Evolutionary conservation across 2,797 vertebrate species (phyloP), one percentile per base, ranked within the genome.

Genomic region (Etheostoma nigrum): DNA sequence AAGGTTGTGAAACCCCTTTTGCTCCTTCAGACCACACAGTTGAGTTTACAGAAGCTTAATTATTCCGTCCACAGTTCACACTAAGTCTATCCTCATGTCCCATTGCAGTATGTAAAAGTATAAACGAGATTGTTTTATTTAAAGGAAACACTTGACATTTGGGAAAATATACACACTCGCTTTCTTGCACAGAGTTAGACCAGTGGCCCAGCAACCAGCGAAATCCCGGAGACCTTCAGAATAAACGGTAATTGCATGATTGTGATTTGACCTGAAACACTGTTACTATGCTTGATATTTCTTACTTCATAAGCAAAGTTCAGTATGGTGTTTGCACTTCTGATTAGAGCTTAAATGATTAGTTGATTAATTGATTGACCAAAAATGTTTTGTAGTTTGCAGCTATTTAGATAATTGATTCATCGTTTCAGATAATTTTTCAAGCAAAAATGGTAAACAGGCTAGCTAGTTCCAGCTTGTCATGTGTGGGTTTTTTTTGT

Each of bases 1-100:
- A 48, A 71, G 80, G 67, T 62, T 77, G 67, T 63, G 70, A 72
- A 82, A 82, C 36, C 45, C 45, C 30, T n/a, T 64, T 54, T 68
- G 52, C 72, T 72, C 67, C 61, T 58, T 72, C 70, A 90, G 89
- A 92, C 88, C 89, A 88, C 87, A 90, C 86, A 83, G 72, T 75
- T 53, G 45, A 78, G 89, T 91, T 91, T 91, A 90, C 60, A 86
- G 70, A 87, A 81, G 83, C 79, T 81, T 86, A 86, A 91, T 91
- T 89, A 86, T 66, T 75, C 57, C 75, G 76, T 42, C n/a, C 52
- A 27, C 74, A 47, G 61, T 78, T 82, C 76, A 67, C 64, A 42
- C 58, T 18, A 45, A 64, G 72, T 78, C 48, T 69, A 27, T 78
- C 74, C 59, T 79, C 42, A n/a, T 68, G 67, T 86, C 79, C 45